phyloP scores from a whole-genome alignment of 2,113 vertebrate species.

The Pterophyllum scalare region DNA sequence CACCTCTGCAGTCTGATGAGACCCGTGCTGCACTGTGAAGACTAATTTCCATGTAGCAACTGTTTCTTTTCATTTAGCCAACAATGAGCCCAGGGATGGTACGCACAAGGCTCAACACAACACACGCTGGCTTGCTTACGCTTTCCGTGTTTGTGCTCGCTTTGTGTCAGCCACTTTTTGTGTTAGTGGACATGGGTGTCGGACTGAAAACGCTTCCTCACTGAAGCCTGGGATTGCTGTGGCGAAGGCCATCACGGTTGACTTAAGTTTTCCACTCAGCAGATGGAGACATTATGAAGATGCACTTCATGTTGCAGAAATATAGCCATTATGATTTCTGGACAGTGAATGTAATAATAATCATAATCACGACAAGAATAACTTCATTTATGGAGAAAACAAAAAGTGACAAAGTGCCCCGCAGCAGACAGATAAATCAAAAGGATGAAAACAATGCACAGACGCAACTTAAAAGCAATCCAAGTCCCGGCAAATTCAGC shows the following conservation, averaged over 20 bases:
- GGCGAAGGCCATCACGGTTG: conserved; percentile 7
- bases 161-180: conserved; percentile 5
- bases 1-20: neutral
- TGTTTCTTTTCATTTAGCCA: conserved; percentile 53
- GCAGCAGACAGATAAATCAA: neutral
- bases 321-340: neutral
- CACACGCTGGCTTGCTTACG: conserved; percentile 10
- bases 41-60: conserved; percentile 43
- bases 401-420: conserved; percentile 23
- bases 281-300: neutral
- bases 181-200: neutral
- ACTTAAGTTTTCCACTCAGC: conserved; percentile 5
- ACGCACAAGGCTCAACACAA: conserved; percentile 32
- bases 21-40: neutral
- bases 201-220: conserved; percentile 6
- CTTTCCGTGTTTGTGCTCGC: conserved; percentile 6
- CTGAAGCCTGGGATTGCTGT: conserved; percentile 37
- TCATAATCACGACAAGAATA: neutral
- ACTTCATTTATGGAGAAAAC: neutral
- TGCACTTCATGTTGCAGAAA: neutral
- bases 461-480: conserved; percentile 22
- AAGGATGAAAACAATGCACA: conserved; percentile 21
- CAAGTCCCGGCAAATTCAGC: neutral
- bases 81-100: conserved; percentile 66
- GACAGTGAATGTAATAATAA: neutral